A percentile compares a stretch with the other conserved stretches of the same genome.
Evolutionary conservation across 2,888 invertebrate genomes (phyloP).

Genomic region (Caenorhabditis panamensis): DNA sequence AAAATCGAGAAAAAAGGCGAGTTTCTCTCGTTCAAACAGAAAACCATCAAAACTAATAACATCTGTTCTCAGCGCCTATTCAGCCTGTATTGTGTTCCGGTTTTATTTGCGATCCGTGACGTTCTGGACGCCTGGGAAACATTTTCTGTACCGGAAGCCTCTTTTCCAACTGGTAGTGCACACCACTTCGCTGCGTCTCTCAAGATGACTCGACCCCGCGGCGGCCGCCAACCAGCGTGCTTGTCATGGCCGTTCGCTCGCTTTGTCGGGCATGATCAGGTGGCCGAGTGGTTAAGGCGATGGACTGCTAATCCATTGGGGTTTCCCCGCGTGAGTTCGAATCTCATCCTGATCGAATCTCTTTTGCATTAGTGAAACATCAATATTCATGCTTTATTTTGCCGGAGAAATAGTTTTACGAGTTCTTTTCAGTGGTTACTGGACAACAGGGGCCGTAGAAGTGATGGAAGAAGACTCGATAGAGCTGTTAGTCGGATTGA

Average conservation of each 20-base stretch:
- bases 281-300: constrained; percentile 82
- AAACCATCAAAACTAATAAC: background rate
- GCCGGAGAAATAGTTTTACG: background rate
- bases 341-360: constrained; percentile 77
- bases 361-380: constrained; percentile 7
- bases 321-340: constrained; percentile 81
- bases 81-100: background rate
- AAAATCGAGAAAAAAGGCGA: background rate
- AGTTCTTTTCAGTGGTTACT: too few relatives aligned
- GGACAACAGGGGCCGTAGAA: background rate
- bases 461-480: background rate
- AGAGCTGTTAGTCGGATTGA: too few relatives aligned
- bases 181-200: background rate
- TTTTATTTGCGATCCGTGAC: background rate
- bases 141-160: background rate
- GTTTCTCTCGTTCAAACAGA: background rate
- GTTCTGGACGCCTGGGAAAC: background rate
- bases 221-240: constrained; percentile 1
- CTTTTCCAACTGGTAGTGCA: too few relatives aligned
- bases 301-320: constrained; percentile 82
- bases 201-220: background rate
- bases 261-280: constrained; percentile 68
- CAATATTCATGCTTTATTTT: background rate
- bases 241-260: background rate
- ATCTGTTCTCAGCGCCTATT: background rate